These are phyloP conservation scores for Fistularia commersonii DNA, from an alignment of 2,797 vertebrate species.

Conservation along the genomic window DNA sequence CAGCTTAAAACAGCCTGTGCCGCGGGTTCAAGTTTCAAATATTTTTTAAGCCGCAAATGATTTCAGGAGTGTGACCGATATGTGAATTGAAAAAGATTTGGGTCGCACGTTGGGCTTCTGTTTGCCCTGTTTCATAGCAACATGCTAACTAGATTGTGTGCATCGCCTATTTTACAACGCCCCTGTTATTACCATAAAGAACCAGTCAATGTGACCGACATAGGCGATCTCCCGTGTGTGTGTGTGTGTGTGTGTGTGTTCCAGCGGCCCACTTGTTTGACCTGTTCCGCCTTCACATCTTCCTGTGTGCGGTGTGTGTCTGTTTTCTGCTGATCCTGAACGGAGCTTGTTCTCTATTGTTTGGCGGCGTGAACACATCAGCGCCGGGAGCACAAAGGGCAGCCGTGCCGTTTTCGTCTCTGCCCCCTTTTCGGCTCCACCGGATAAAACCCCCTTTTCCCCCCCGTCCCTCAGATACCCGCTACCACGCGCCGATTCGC, in stretches of 20 bases:
- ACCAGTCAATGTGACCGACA: too few species aligned
- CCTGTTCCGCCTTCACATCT: constrained; percentile 14
- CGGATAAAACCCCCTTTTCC: constrained; percentile 28
- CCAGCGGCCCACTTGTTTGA: constrained; percentile 11
- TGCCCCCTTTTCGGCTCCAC: constrained; percentile 26
- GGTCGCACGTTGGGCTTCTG: too few species aligned
- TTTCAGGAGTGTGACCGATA: too few species aligned
- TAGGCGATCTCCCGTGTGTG: background rate
- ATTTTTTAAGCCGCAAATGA: too few species aligned
- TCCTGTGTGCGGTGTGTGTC: constrained; percentile 9
- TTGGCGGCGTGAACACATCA: constrained; percentile 21
- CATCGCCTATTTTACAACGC: too few species aligned
- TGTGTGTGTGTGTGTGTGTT: constrained; percentile 2
- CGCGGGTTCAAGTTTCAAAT: too few species aligned
- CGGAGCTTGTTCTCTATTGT: constrained; percentile 22
- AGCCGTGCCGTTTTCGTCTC: constrained; percentile 37
- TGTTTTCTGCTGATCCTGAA: constrained; percentile 27
- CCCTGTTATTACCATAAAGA: too few species aligned
- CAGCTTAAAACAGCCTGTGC: too few species aligned
- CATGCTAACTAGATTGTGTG: too few species aligned
- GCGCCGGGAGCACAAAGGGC: constrained; percentile 31
- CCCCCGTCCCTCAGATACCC: constrained; percentile 10
- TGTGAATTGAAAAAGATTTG: too few species aligned
- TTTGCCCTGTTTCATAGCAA: too few species aligned
- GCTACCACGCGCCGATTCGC: too few species aligned